Evolutionary conservation across 2,797 vertebrate species (phyloP).

Genomic region (Sitta carolinensis): DNA sequence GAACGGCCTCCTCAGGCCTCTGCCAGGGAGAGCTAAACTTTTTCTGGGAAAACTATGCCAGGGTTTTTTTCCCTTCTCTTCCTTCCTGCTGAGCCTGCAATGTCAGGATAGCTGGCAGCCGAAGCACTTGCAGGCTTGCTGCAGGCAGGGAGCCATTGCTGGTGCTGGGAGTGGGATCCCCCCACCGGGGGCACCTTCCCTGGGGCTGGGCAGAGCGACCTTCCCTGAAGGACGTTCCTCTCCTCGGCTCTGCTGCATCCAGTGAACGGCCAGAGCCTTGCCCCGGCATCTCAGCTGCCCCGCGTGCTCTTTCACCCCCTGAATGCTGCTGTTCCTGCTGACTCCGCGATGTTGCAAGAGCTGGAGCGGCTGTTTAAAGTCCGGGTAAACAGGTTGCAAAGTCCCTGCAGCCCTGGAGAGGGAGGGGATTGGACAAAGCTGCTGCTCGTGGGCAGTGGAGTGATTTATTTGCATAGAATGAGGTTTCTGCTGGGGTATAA

Average conservation of each 20-base stretch:
- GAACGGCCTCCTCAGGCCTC: background rate
- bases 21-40: accelerated
- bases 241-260: background rate
- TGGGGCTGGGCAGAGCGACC: background rate
- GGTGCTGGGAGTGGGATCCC: background rate
- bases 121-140: background rate
- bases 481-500: background rate
- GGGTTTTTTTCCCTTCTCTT: background rate
- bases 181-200: background rate
- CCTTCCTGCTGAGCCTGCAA: accelerated
- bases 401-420: background rate
- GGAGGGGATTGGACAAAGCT: background rate
- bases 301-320: constrained; percentile 9
- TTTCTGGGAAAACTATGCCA: background rate
- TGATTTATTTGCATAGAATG: background rate
- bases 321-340: background rate
- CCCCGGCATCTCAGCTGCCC: background rate
- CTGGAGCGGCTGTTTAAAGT: constrained; percentile 42
- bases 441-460: background rate
- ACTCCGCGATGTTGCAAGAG: background rate
- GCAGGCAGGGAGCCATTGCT: background rate
- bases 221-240: background rate
- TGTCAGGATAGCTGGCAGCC: background rate
- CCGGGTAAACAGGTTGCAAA: constrained; percentile 53
- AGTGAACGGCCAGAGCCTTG: background rate